A percentile compares a stretch with the other conserved stretches of the same genome.
Evolutionary conservation across 2,113 vertebrate genomes (phyloP).

Genomic region (Hypocryptadius cinnamomeus): DNA sequence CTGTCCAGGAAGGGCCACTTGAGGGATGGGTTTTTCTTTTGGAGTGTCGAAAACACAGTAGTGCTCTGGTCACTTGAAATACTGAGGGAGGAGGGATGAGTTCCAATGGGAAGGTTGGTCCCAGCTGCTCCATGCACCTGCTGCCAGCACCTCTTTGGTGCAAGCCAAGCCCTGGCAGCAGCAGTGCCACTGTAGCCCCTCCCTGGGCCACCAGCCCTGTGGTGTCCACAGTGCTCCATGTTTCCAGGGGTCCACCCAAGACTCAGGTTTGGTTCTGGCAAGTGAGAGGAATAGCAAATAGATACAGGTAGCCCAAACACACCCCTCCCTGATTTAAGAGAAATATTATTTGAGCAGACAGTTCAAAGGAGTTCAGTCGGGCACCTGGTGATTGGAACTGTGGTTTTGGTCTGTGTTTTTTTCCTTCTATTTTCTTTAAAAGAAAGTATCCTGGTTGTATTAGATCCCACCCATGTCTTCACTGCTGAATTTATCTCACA

Average conservation of each 20-base stretch:
- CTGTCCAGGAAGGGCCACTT: not conserved
- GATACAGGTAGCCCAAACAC: not conserved
- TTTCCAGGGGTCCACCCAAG: not conserved
- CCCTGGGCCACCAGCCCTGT: fast-evolving
- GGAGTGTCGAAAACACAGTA: not conserved
- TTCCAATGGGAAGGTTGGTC: not conserved
- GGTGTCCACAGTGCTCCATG: fast-evolving
- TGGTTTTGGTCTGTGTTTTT: not conserved
- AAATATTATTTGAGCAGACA: not conserved
- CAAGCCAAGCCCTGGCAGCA: not conserved
- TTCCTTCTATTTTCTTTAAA: not conserved
- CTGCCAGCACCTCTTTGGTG: not conserved
- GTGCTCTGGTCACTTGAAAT: not conserved
- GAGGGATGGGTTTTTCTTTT: not conserved
- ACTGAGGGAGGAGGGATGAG: not conserved
- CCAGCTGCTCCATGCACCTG: not conserved
- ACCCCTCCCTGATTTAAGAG: not conserved
- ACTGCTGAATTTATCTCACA: not conserved
- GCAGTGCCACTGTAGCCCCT: not conserved
- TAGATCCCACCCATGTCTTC: not conserved
- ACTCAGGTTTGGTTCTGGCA: not conserved
- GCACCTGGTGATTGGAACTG: not conserved
- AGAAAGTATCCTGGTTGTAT: not conserved
- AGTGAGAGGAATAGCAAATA: not conserved
- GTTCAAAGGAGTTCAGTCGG: not conserved